Base-by-base conservation (phyloP, 2,797 vertebrate species). In the Gobionotothen gibberifrons region DNA sequence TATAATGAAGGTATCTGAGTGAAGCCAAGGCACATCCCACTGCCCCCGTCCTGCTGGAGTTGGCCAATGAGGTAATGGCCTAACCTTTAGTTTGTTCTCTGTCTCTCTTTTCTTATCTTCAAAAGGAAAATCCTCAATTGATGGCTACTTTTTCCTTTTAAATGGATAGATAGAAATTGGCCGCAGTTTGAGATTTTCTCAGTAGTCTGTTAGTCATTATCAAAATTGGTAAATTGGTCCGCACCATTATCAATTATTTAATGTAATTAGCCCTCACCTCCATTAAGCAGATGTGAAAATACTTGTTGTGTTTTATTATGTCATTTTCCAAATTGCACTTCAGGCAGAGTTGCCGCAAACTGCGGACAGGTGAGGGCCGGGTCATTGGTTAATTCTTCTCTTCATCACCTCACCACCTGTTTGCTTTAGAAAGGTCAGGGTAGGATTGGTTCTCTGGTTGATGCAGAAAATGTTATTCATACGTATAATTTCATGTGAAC, bases 31-130 rank as follows among this genome's bases (percentile, higher is more conserved):
- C 92, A 83, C 94, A 94, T 91, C 94, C 96, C 88, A 81, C 92
- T 83, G 94, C 94, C 88, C 96, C 96, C 13, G 94, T 97, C 85
- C 94, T 98, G 83, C 93, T 98, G 90, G 95, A 97, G 76, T 88
- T 98, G 87, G 97, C 98, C 94, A 97, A 97, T 94, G 96, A 99
- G 97, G 98, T 99, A 97, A 96, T 93, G 69, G 54, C 65, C 44
- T 69, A 64, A 84, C 81, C 36, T 76, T 69, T 61, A 22, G 19
- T 70, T 55, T 29, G 14, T 40, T 10, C 2, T 74, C 15, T 57
- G 4, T 49, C 21, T 43, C 40, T 60, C 44, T 68, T 69, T 47
- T 36, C 3, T 74, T 48, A 17, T 52, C 16, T 69, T 61, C 51
- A 21, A 72, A 69, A 26, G 21, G 64, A 64, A 63, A 76, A 9